Evolutionary conservation across 2,797 vertebrate species (phyloP).

Genomic region (Poeciliopsis infans): DNA sequence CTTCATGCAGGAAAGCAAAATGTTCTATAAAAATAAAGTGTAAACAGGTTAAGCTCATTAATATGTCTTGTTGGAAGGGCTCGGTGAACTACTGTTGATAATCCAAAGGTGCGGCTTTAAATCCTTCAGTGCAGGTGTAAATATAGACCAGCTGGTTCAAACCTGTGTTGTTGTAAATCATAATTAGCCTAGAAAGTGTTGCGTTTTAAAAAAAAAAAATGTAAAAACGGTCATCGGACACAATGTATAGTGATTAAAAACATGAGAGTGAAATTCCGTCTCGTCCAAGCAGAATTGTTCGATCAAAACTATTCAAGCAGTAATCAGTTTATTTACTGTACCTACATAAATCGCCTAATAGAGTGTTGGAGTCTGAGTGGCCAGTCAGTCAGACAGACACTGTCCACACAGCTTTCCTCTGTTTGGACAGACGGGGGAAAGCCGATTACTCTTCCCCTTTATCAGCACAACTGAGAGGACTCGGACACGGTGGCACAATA

Average conservation of each 20-base stretch:
- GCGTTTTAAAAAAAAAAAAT: background rate
- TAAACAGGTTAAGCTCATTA: slow-evolving; percentile 67
- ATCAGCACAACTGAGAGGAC: slow-evolving; percentile 56
- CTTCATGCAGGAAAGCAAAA: background rate
- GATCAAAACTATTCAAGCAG: background rate
- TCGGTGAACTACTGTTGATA: slow-evolving; percentile 48
- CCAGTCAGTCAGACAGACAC: slow-evolving; percentile 1
- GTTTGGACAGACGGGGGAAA: slow-evolving; percentile 52
- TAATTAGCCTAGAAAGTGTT: slow-evolving; percentile 23
- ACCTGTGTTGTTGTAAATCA: slow-evolving; percentile 29
- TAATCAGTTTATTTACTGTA: background rate
- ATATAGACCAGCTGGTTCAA: slow-evolving; percentile 59
- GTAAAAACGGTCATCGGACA: background rate
- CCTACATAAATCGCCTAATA: slow-evolving; percentile 4
- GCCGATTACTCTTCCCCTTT: slow-evolving; percentile 63
- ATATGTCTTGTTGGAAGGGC: slow-evolving; percentile 49
- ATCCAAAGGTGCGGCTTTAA: slow-evolving; percentile 61
- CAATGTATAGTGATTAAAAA: background rate
- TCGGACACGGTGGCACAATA: slow-evolving; percentile 35
- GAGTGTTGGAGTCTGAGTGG: slow-evolving; percentile 13
- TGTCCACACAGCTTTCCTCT: slow-evolving; percentile 20
- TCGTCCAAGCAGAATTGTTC: background rate
- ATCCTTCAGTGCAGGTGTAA: slow-evolving; percentile 58
- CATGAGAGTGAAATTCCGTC: background rate
- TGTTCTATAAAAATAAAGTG: slow-evolving; percentile 20